Evolutionary conservation across 2,888 invertebrate genomes (phyloP).

Genomic region (Ommatoiulus sabulosus): DNA sequence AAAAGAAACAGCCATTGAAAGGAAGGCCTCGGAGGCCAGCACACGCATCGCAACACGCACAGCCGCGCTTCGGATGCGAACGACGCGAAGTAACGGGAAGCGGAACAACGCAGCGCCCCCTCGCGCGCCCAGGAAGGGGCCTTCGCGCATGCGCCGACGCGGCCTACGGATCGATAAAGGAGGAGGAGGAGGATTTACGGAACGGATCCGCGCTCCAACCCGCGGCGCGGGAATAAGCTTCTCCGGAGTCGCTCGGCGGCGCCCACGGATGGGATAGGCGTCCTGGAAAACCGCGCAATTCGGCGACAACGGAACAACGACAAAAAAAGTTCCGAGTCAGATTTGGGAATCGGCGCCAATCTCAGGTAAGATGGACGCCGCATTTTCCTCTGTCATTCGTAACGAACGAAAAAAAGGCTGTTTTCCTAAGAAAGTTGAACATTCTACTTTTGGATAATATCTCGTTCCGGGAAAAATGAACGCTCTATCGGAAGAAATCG

Average conservation of each 20-base stretch:
- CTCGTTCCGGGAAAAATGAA: no score
- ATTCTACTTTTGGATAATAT: no score
- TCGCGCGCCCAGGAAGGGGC: background rate
- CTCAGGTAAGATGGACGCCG: no score
- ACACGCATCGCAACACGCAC: constrained; percentile 20
- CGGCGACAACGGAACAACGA: background rate
- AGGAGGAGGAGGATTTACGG: background rate
- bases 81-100: constrained; percentile 29
- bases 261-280: background rate
- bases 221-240: background rate
- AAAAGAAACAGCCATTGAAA: background rate
- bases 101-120: constrained; percentile 1
- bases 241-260: background rate
- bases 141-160: background rate
- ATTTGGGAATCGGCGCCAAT: no score
- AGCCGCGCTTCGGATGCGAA: constrained; percentile 10
- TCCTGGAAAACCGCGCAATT: background rate
- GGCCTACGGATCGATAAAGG: background rate
- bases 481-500: no score
- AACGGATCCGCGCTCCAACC: constrained; percentile 2
- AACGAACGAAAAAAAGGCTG: no score
- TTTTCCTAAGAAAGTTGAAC: no score
- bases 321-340: background rate
- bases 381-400: no score
- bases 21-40: constrained; percentile 26